Percentiles rank a stretch among this genome's conserved stretches.
Evolutionary conservation across 2,888 invertebrate species (phyloP).

Genomic region (Trachelus stipa): DNA sequence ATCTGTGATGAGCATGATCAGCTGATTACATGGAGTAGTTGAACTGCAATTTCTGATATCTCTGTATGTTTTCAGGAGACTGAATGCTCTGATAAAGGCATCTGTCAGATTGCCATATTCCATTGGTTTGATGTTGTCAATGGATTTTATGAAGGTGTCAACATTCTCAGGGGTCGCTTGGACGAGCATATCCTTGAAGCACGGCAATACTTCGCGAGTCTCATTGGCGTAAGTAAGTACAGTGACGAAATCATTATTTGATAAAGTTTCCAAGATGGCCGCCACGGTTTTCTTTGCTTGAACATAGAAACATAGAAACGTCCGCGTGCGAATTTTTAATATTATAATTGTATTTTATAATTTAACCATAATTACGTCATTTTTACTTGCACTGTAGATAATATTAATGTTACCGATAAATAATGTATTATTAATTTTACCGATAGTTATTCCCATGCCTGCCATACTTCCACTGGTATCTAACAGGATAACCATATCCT

Average conservation of each 20-base stretch:
- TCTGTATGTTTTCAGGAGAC: conserved; percentile 76
- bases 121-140: conserved; percentile 76
- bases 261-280: conserved; percentile 92
- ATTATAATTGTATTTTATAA: conserved; percentile 65
- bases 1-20: conserved; percentile 97
- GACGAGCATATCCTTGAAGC: conserved; percentile 86
- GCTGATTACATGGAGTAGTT: conserved; percentile 86
- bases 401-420: conserved; percentile 63
- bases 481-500: conserved; percentile 94
- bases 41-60: conserved; percentile 69
- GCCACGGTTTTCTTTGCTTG: conserved; percentile 85
- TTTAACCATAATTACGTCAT: no score
- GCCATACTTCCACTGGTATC: conserved; percentile 98
- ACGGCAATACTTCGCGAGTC: conserved; percentile 81
- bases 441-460: conserved; percentile 77
- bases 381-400: neutral
- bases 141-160: conserved; percentile 76
- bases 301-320: neutral
- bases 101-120: conserved; percentile 87
- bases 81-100: conserved; percentile 88
- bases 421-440: conserved; percentile 32
- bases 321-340: conserved; percentile 69
- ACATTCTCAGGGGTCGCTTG: conserved; percentile 91
- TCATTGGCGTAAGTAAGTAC: conserved; percentile 85
- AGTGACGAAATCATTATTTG: conserved; percentile 98